Evolutionary conservation across 1,140 invertebrate species (phyloP), one percentile per base, ranked within the genome.

Genomic region (Hyposmocoma kahamanoa): DNA sequence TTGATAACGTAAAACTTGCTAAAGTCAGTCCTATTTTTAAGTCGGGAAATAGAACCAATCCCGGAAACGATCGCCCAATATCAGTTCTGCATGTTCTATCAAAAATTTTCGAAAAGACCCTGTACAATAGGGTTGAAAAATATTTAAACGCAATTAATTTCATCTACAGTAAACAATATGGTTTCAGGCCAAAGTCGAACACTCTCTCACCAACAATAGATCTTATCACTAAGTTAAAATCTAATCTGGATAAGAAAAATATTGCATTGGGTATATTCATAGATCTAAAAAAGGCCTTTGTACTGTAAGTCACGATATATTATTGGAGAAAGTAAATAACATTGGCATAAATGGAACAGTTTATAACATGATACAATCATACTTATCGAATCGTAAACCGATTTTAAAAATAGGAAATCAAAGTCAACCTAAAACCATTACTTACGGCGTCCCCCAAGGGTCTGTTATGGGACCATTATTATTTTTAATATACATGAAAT

Each of bases 391-490:
- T 18, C 24, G 43, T 6, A 11, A 45, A 13, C 43, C 19, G 26
- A 21, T 50, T 9, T 42, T 50, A 19, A 50, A 55, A 55, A 34
- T 55, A 10, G 47, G 30, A 13, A 15, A 30, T 22, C 20, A 32
- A 54, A 54, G 52, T 32, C 11, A 45, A 1, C 42, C 42, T 4
- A 15, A 49, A 19, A 13, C 21, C 11, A 30, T 58, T 9, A 49
- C 45, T 0, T 58, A 22, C n/a, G 55, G 50, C 6, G 49, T 56
- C n/a, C 54, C 54, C 6, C 54, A 56, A 15, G 54, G 54, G n/a
- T 56, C 54, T 19, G 47, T 56, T 22, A 18, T 56, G 18, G 50
- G 50, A 1, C 51, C 51, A 10, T 34, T 56, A 6, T 24, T 56
- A n/a, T 56, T 52, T 26, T 15, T 28, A 42, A 38, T 34, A 53